Base-by-base conservation (phyloP, 2,888 invertebrate species). In the Elegia similella region DNA sequence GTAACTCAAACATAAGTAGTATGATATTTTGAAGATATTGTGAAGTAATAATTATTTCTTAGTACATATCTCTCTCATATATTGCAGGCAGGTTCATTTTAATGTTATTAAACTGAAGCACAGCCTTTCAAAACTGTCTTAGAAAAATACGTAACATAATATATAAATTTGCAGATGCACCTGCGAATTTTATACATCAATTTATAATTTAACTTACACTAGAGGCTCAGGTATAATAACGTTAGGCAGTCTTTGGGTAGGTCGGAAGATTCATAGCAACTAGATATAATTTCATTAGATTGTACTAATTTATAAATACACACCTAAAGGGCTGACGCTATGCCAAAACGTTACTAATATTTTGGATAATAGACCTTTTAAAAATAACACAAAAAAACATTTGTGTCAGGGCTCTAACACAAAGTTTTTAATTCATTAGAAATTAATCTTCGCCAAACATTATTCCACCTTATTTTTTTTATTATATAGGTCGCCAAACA, bases 181-280 rank as follows among this genome's bases (percentile, higher is more conserved):
- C 5, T 23, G 23, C 2, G 2, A 5, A 23, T 38, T 38, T n/a
- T n/a, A n/a, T 38, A n/a, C 6, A 12, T 6, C 10, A 1, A n/a
- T 38, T 8, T 30, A 32, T 10, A 15, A 13, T 12, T 30, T 42
- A 1, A 42, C 29, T 53, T 42, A 42, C 42, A 42, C 52, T 53
- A 13, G 13, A 42, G 52, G 30, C 56, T 59, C 53, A 52, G 34
- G 34, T 46, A 47, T 44, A 56, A 84, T 84, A 86, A 86, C 80
- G 72, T 84, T 83, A 89, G 91, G 91, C 92, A 92, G 92, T 92
- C 92, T 92, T 92, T 91, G 89, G 91, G 86, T 88, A 91, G 91
- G 91, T 92, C 90, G 92, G 91, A 88, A 92, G 90, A 88, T 87
- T 81, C 75, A 72, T 81, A 90, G 88, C 90, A 79, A 82, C 89